Conservation (phyloP, 1,140 invertebrate species). For the Rhyzopertha dominica region DNA sequence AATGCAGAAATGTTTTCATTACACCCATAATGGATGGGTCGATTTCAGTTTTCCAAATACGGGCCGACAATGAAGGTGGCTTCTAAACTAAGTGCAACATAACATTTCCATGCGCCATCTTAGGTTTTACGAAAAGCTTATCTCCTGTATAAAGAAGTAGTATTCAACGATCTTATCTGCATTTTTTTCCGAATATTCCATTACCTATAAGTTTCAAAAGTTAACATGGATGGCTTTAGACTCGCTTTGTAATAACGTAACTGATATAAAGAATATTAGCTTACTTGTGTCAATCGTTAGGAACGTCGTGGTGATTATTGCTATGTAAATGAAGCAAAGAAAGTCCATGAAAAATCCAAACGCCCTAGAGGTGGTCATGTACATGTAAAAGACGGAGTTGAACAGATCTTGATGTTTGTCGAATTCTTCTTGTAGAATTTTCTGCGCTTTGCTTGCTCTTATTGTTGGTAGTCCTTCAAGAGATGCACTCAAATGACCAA, state of each 20-base stretch:
- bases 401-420: conserved; percentile 73
- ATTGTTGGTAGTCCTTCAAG: conserved; percentile 79
- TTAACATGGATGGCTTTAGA: not conserved
- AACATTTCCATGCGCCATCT: too few relatives aligned
- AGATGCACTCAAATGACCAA: conserved; percentile 62
- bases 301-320: conserved; percentile 16
- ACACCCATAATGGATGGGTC: too few relatives aligned
- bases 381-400: conserved; percentile 62
- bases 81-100: too few relatives aligned
- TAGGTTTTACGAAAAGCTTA: too few relatives aligned
- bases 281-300: conserved; percentile 19
- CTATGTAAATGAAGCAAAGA: conserved; percentile 49
- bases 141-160: too few relatives aligned
- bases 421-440: conserved; percentile 73
- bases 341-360: conserved; percentile 77
- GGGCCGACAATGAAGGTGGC: too few relatives aligned
- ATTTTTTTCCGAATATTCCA: conserved; percentile 19
- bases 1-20: too few relatives aligned
- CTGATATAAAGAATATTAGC: conserved; percentile 11
- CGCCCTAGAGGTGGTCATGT: conserved; percentile 55
- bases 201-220: not conserved
- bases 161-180: too few relatives aligned
- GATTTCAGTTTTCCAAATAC: too few relatives aligned
- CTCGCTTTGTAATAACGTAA: not conserved
- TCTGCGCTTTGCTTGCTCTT: conserved; percentile 73